Evolutionary conservation across 1,140 invertebrate genomes (phyloP), one percentile per base, ranked within the genome.

Genomic region (Venturia canescens): DNA sequence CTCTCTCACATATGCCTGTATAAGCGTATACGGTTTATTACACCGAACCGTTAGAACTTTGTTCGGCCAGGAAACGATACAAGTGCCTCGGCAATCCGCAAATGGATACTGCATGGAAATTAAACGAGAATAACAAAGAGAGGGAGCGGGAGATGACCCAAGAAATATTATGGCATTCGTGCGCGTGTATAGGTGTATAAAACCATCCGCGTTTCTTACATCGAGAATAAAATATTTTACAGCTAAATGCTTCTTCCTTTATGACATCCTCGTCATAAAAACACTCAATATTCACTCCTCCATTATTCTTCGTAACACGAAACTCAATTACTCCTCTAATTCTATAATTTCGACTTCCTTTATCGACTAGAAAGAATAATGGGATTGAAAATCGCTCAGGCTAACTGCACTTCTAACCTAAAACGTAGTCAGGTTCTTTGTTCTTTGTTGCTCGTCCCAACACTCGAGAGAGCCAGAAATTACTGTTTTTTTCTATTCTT

Each of bases 31-130:
- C 21, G 11, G 23, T 26, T 15, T 23, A 60, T 26, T 26, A 53
- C 27, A 26, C n/a, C 23, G 60, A 26, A 63, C 60, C 60, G 60
- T 63, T 63, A 63, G 60, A 26, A 26, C 60, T 63, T 26, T 63
- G 60, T 63, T 63, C 60, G 60, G 60, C 23, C 23, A 13, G 60
- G 60, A 23, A 63, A 26, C n/a, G 60, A 63, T 63, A 27, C 60
- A 63, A 63, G 23, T 26, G 60, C 60, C 21, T 63, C n/a, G 60
- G 23, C 60, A 63, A 63, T 27, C 60, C 60, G 4, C 60, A 63
- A 63, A 63, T 63, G 60, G 60, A 63, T 63, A 63, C 60, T 23
- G 60, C 21, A 63, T 63, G 60, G 60, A 26, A 63, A 63, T 63
- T n/a, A 63, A 26, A 1, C 60, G 23, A 63, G 60, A 63, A 63